Percentiles rank a stretch among this genome's conserved stretches.
phyloP scores from a whole-genome alignment of 2,888 invertebrate species.

The Drosophila neotestacea region DNA sequence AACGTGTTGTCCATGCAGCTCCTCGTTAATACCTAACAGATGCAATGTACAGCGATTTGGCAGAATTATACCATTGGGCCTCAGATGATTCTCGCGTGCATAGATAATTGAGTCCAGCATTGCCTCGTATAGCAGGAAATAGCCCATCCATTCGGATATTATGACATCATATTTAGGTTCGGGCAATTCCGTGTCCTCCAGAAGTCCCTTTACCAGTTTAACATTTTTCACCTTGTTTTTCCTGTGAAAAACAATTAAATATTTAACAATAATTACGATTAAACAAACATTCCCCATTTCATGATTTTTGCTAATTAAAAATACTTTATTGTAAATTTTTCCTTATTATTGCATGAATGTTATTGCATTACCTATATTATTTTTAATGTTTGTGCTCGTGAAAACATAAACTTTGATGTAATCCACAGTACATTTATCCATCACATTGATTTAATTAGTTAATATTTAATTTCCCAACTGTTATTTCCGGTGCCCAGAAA shows the following conservation, averaged over 20 bases:
- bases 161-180: conserved; percentile 94
- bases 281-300: too few relatives aligned
- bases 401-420: too few relatives aligned
- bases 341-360: too few relatives aligned
- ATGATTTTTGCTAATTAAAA: too few relatives aligned
- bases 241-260: conserved; percentile 51
- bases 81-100: conserved; percentile 93
- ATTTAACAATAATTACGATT: background rate
- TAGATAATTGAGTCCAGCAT: conserved; percentile 98
- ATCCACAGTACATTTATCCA: too few relatives aligned
- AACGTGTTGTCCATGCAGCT: conserved; percentile 90
- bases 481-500: too few relatives aligned
- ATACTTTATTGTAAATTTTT: too few relatives aligned
- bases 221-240: conserved; percentile 87
- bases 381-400: too few relatives aligned
- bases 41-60: conserved; percentile 94
- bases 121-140: conserved; percentile 97
- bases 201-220: conserved; percentile 92
- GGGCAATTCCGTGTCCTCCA: conserved; percentile 93
- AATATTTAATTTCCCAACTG: too few relatives aligned
- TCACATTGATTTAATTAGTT: too few relatives aligned
- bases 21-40: conserved; percentile 92
- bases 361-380: too few relatives aligned
- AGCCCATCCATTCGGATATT: conserved; percentile 99
- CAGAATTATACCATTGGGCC: conserved; percentile 90